Evolutionary conservation across 2,113 vertebrate species (phyloP).

Genomic region (Microtus oregoni): DNA sequence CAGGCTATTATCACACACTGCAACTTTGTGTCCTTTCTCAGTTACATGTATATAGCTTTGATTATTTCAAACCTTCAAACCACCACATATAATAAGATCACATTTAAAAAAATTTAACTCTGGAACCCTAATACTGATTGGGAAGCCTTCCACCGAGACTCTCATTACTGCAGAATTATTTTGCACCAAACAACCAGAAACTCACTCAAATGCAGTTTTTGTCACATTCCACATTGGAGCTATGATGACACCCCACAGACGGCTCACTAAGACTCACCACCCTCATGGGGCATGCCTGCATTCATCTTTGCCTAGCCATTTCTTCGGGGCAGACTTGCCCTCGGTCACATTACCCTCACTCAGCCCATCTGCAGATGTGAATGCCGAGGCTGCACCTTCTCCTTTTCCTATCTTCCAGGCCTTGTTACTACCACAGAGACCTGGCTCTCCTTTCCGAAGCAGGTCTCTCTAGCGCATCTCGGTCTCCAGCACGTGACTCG

Average conservation of each 20-base stretch:
- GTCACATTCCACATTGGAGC: background rate
- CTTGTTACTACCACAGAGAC: background rate
- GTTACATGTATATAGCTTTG: background rate
- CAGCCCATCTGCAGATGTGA: background rate
- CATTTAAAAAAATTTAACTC: background rate
- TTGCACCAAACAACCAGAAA: slow-evolving; percentile 23
- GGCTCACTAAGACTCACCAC: background rate
- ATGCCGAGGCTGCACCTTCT: background rate
- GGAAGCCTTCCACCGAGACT: background rate
- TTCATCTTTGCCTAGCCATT: background rate
- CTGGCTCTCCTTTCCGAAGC: background rate
- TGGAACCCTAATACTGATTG: background rate
- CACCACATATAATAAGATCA: background rate
- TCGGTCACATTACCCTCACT: background rate
- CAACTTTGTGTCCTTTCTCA: background rate
- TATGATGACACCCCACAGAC: background rate
- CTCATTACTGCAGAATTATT: background rate
- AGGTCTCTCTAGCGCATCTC: background rate
- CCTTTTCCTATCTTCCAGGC: background rate
- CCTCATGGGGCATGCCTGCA: background rate
- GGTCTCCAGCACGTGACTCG: background rate
- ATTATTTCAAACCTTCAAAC: slow-evolving; percentile 21
- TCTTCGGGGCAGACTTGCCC: background rate
- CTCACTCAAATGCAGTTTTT: background rate
- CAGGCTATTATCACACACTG: background rate